phyloP scores from a whole-genome alignment of 1,140 invertebrate genomes.

The Pomacea maculata region DNA sequence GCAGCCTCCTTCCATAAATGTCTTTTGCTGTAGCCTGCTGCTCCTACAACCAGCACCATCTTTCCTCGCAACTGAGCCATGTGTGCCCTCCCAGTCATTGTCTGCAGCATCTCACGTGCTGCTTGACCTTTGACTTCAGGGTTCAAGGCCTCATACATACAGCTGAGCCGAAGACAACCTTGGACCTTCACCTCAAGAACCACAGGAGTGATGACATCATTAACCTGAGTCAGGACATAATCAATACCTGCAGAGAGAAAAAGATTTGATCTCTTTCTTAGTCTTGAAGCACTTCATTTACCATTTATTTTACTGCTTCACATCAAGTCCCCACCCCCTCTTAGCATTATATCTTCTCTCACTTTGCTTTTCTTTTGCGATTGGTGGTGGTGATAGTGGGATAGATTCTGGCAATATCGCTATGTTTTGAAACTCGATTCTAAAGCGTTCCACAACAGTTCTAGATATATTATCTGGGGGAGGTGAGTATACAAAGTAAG shows the following conservation, averaged over 20 bases:
- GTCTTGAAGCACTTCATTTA: no score
- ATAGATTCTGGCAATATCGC: no score
- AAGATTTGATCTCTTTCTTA: no score
- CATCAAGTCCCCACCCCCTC: no score
- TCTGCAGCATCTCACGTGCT: background rate
- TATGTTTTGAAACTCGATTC: no score
- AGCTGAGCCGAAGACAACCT: background rate
- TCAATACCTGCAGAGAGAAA: background rate
- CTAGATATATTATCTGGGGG: no score
- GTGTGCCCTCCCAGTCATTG: background rate
- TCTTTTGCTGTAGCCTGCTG: background rate
- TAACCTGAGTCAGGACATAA: constrained; percentile 1
- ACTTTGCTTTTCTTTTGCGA: no score
- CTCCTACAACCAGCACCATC: background rate
- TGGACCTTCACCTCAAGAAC: background rate
- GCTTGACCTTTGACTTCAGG: background rate
- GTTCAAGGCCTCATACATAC: background rate
- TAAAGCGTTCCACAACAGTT: no score
- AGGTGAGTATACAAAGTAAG: no score
- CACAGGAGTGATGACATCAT: constrained; percentile 2
- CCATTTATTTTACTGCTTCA: no score
- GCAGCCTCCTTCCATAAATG: background rate
- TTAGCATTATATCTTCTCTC: no score
- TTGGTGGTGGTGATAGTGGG: no score
- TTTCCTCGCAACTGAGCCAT: background rate